These are phyloP conservation scores for Caenorhabditis sulstoni DNA, from an alignment of 2,888 invertebrate genomes.

Conservation along the genomic window DNA sequence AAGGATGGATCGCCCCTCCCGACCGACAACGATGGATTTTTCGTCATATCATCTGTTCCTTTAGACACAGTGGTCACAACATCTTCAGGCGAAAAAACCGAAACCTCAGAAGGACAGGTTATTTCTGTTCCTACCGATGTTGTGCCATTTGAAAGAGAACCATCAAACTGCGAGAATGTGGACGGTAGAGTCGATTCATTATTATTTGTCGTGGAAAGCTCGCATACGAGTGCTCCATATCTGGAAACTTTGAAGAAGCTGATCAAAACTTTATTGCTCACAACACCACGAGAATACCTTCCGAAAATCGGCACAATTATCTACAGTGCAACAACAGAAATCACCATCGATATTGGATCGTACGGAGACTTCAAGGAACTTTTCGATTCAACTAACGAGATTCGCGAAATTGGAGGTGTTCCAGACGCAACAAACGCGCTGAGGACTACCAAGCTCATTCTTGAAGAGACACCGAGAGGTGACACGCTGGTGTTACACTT, in stretches of 20 bases:
- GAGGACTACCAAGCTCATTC: constrained; percentile 63
- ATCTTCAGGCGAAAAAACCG: no score
- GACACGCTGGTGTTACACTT: constrained; percentile 63
- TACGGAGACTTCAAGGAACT: constrained; percentile 70
- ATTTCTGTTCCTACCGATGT: constrained; percentile 41
- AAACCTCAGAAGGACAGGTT: no score
- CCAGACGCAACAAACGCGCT: constrained; percentile 66
- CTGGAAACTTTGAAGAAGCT: constrained; percentile 53
- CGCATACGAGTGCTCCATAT: constrained; percentile 58
- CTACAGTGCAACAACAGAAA: constrained; percentile 75
- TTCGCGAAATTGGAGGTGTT: constrained; percentile 71
- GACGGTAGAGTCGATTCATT: constrained; percentile 54
- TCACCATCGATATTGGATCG: constrained; percentile 72
- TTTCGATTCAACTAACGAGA: constrained; percentile 69
- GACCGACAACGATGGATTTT: constrained; percentile 44
- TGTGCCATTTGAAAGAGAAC: constrained; percentile 18
- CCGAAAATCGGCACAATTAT: constrained; percentile 72
- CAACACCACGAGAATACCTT: constrained; percentile 31
- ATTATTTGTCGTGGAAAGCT: constrained; percentile 61
- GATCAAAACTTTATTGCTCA: constrained; percentile 47
- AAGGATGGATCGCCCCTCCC: no score
- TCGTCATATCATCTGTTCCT: no score
- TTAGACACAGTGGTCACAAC: no score
- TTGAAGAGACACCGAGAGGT: constrained; percentile 61
- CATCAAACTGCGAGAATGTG: constrained; percentile 38